Evolutionary conservation across 1,140 invertebrate species (phyloP), one percentile per base, ranked within the genome.

Genomic region (Arctopsyche grandis): DNA sequence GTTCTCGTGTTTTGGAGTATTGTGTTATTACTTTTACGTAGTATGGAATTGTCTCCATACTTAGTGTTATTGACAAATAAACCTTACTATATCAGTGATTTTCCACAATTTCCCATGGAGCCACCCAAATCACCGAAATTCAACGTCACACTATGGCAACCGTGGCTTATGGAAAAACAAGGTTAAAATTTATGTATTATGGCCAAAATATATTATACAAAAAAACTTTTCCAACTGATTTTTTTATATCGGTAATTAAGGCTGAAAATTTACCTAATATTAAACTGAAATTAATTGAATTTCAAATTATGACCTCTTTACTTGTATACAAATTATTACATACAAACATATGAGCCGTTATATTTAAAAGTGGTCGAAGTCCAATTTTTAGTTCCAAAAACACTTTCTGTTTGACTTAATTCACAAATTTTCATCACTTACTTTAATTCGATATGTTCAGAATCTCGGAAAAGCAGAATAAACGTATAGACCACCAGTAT

Each of bases 51-150:
- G 69, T 84, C 85, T 78, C 83, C 85, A 79, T 88, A 86, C 82
- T 84, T 89, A 81, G 83, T 86, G 75, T 83, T 88, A 26, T 83
- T 89, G 83, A 83, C 87, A 9, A 80, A 58, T 78, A 83, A 86
- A 82, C 85, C 84, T 81, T 85, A 85, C 29, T n/a, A n/a, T n/a
- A 24, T 60, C 29, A 74, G 78, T 70, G 80, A 78, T n/a, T 46
- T 69, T 48, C 75, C 84, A 63, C 84, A 85, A 76, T 75, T 83
- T 24, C 83, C 84, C 48, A 88, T 89, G 87, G 88, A 89, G 79
- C 87, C 87, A 29, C 88, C 88, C 19, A 84, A 88, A 69, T 89
- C 88, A 5, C 88, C 88, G n/a, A 89, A 89, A 77, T 89, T 89
- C 83, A 89, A 88, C 82, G 73, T 87, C 83, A 86, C 87, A 73